Evolutionary conservation across 2,888 invertebrate genomes (phyloP), one percentile per base, ranked within the genome.

Genomic region (Ganaspis brasiliensis): DNA sequence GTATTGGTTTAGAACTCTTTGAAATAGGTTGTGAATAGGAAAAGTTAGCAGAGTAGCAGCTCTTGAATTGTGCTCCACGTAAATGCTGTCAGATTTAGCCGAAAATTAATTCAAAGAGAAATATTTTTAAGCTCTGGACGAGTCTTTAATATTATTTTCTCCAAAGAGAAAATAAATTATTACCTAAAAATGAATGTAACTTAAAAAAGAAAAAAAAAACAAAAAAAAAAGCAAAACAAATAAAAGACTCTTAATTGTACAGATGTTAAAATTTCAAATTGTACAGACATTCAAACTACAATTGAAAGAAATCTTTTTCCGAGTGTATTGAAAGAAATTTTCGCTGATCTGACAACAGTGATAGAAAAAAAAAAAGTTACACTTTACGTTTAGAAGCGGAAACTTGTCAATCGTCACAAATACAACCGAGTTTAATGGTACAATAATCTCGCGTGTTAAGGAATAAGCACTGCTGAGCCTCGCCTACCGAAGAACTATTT

Each of bases 361-460:
- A 26, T 40, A 40, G 40, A 14, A 37, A 40, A 63, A 40, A 21
- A 35, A n/a, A n/a, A n/a, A n/a, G n/a, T n/a, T n/a, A 21, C 26
- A 12, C 61, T 57, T 61, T 37, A 14, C 24, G 40, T 73, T 49
- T 52, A 31, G 71, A 73, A 59, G 70, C 63, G 76, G 45, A 59
- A 37, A 55, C 40, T 72, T 72, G 71, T 59, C 49, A 71, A 45
- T 63, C 56, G 57, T 72, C 63, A 67, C 76, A 56, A 76, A 72
- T 63, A 37, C 37, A 63, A 37, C 19, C 37, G 35, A 19, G 35
- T 63, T 37, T 37, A 37, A 63, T 31, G 35, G 12, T 63, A 63
- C 37, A 24, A 21, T 59, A 35, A 59, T 16, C n/a, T 61, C 19
- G 35, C 40, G 40, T 24, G 24, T 63, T 40, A 35, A 63, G 19